phyloP scores from a whole-genome alignment of 2,888 invertebrate genomes.

The Tridacna crocea region DNA sequence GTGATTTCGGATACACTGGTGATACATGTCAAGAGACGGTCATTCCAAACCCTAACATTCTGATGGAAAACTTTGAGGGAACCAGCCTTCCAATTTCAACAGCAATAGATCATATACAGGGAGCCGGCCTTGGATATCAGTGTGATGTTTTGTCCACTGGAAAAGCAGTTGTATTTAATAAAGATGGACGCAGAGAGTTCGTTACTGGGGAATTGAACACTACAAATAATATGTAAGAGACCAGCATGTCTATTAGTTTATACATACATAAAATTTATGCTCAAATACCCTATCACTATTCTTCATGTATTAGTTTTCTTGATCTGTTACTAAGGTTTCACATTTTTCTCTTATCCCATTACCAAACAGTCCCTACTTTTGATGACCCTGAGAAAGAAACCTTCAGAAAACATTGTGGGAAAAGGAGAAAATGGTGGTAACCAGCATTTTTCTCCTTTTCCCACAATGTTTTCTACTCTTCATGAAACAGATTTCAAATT shows the following conservation, averaged over 20 bases:
- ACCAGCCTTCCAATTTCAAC: slow-evolving; percentile 62
- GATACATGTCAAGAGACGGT: slow-evolving; percentile 76
- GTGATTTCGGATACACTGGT: slow-evolving; percentile 84
- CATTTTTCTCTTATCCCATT: too few relatives aligned
- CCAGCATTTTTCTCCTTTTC: too few relatives aligned
- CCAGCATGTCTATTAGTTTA: too few relatives aligned
- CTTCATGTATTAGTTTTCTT: not conserved
- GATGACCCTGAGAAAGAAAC: too few relatives aligned
- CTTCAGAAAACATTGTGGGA: too few relatives aligned
- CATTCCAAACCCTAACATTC: slow-evolving; percentile 64
- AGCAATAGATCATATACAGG: slow-evolving; percentile 69
- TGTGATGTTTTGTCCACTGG: slow-evolving; percentile 83
- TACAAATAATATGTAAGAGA: slow-evolving; percentile 76
- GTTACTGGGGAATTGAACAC: slow-evolving; percentile 82
- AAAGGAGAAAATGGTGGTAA: too few relatives aligned
- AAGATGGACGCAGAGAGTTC: slow-evolving; percentile 76
- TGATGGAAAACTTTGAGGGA: slow-evolving; percentile 76
- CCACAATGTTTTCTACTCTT: too few relatives aligned
- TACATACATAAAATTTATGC: not conserved
- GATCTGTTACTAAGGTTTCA: too few relatives aligned
- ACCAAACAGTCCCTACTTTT: too few relatives aligned
- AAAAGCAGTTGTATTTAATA: slow-evolving; percentile 82
- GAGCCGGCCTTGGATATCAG: slow-evolving; percentile 79
- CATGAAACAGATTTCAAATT: too few relatives aligned
- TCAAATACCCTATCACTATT: not conserved